phyloP scores from a whole-genome alignment of 2,797 vertebrate species.

The Cephalopachus bancanus region DNA sequence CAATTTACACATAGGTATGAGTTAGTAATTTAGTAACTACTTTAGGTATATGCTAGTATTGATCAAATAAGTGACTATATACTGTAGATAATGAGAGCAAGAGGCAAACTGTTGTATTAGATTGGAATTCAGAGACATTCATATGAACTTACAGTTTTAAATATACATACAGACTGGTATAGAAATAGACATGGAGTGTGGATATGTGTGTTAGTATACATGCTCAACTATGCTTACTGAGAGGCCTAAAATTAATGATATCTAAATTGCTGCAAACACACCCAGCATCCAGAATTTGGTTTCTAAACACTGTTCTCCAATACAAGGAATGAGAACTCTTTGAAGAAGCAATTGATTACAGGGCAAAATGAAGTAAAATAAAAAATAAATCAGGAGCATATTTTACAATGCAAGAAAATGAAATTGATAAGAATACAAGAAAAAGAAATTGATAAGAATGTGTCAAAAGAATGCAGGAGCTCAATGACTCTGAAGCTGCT shows the following conservation, averaged over 20 bases:
- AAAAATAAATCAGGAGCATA: not conserved
- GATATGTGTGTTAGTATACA: not conserved
- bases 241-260: not conserved
- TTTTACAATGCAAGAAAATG: not conserved
- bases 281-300: not conserved
- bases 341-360: not conserved
- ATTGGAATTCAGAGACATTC: not conserved
- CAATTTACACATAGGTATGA: not conserved
- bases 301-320: not conserved
- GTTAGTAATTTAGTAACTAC: not conserved
- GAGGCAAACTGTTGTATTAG: not conserved
- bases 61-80: not conserved
- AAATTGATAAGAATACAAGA: not conserved
- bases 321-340: not conserved
- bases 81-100: not conserved
- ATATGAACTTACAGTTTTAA: not conserved
- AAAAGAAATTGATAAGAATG: not conserved
- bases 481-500: not conserved
- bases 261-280: not conserved
- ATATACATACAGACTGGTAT: not conserved
- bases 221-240: not conserved
- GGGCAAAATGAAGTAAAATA: not conserved
- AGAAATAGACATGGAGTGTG: not conserved
- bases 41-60: not conserved
- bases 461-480: not conserved